Evolutionary conservation across 2,888 invertebrate species (phyloP).

Genomic region (Ceraclea dissimilis): DNA sequence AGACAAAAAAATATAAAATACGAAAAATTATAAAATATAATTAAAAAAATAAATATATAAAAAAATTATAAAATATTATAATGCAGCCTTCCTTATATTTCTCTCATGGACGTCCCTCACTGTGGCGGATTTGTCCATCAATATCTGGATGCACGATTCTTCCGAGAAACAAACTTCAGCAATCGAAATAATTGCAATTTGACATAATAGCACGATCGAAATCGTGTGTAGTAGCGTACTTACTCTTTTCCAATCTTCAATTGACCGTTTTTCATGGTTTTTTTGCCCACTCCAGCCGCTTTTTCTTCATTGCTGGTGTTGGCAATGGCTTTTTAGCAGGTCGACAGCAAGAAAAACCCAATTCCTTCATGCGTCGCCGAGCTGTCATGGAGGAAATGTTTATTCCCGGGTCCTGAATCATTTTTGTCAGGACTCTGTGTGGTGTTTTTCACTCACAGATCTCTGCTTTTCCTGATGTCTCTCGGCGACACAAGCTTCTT

Average conservation of each 20-base stretch:
- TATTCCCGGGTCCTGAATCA: not conserved
- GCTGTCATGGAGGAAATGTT: constrained; percentile 1
- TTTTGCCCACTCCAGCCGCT: not conserved
- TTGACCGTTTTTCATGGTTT: not conserved
- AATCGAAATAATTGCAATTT: not conserved
- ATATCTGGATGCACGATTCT: not conserved
- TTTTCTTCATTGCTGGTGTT: not conserved
- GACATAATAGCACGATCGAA: not conserved
- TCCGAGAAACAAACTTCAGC: not conserved
- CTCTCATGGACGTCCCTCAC: constrained; percentile 1
- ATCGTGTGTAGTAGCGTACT: not conserved
- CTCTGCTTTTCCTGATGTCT: not conserved
- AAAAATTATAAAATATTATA: too few species aligned
- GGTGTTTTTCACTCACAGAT: not conserved
- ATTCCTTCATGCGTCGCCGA: not conserved
- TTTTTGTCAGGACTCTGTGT: not conserved
- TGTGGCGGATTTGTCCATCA: not conserved
- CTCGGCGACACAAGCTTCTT: not conserved
- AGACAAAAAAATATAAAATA: too few species aligned
- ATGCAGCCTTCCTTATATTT: constrained; percentile 1
- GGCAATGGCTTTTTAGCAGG: not conserved
- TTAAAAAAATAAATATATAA: too few species aligned
- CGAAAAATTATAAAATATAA: too few species aligned
- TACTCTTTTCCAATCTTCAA: not conserved
- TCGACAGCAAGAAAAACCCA: not conserved